phyloP scores from a whole-genome alignment of 2,797 vertebrate genomes.

The Eulemur albifrons region DNA sequence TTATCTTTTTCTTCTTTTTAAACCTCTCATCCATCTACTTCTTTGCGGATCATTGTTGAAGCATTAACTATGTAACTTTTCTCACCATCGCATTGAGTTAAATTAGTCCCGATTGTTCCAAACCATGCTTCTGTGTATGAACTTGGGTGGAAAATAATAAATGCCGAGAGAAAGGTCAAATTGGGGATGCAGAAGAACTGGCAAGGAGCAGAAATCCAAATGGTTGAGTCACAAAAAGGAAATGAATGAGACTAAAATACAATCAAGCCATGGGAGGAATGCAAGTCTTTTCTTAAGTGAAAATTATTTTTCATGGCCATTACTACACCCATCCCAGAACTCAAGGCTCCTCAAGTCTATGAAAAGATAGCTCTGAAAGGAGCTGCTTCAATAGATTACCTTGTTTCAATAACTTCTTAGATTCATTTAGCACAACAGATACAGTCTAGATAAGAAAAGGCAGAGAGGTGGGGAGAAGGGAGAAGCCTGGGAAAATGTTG shows the following conservation, averaged over 20 bases:
- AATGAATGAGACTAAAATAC: neutral
- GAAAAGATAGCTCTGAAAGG: neutral
- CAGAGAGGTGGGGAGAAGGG: neutral
- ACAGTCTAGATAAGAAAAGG: neutral
- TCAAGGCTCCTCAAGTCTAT: neutral
- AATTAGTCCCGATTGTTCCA: neutral
- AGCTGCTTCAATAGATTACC: neutral
- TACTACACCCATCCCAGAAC: neutral
- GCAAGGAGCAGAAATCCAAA: neutral
- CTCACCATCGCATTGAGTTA: neutral
- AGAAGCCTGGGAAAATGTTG: neutral
- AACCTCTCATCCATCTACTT: neutral
- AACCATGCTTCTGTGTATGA: neutral
- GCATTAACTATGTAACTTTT: neutral
- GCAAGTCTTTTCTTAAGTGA: neutral
- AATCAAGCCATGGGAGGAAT: neutral
- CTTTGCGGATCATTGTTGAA: neutral
- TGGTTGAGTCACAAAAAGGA: neutral
- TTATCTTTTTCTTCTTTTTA: neutral
- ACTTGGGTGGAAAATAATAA: neutral
- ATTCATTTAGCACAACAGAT: neutral
- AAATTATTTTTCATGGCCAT: neutral
- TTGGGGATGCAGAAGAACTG: neutral
- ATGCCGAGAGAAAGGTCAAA: neutral
- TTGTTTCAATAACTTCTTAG: constrained; percentile 36